phyloP scores from a whole-genome alignment of 2,113 vertebrate species.

The Oreotrochilus melanogaster region DNA sequence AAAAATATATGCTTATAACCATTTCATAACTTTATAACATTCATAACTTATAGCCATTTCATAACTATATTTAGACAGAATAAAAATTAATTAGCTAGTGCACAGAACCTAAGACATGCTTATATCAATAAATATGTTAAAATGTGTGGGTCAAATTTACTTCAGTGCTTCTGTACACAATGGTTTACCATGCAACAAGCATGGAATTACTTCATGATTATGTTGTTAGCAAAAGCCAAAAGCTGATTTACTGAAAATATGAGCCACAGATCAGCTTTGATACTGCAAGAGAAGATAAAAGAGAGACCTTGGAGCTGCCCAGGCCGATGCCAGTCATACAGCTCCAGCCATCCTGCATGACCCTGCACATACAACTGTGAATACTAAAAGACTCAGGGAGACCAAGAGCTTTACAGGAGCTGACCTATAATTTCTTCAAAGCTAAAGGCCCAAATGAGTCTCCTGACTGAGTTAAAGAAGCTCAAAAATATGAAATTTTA shows the following conservation, averaged over 20 bases:
- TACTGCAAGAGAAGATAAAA: background rate
- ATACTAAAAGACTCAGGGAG: background rate
- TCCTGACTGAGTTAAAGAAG: background rate
- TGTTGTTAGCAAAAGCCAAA: background rate
- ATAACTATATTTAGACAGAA: background rate
- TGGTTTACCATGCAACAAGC: background rate
- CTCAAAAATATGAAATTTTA: background rate
- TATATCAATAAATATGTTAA: background rate
- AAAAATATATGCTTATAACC: background rate
- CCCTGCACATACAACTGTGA: background rate
- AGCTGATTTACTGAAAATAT: background rate
- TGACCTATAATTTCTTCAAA: background rate
- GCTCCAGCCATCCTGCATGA: background rate
- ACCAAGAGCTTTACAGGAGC: background rate
- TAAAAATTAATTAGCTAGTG: background rate
- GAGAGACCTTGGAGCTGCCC: background rate
- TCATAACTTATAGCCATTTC: background rate
- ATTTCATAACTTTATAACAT: background rate
- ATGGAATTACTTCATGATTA: background rate
- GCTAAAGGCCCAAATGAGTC: background rate
- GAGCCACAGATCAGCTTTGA: background rate
- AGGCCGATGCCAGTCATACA: background rate
- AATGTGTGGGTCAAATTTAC: background rate
- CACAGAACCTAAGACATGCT: background rate
- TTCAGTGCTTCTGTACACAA: background rate